A percentile compares a stretch with the other conserved stretches of the same genome.
Conservation (phyloP, 2,113 vertebrate species). For the Aix galericulata region DNA sequence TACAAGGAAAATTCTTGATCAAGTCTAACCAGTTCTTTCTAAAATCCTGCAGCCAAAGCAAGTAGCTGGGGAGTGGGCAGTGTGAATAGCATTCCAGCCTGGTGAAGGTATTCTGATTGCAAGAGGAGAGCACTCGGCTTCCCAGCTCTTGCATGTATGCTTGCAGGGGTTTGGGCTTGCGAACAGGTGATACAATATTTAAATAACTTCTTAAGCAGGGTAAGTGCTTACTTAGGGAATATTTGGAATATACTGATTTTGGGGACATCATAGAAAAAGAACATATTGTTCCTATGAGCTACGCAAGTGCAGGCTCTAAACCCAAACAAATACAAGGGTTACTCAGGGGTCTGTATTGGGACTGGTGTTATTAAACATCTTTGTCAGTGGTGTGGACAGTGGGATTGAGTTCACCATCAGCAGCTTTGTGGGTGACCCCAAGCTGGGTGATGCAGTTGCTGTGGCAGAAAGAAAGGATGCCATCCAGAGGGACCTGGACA, state of each 20-base stretch:
- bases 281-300: neutral
- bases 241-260: neutral
- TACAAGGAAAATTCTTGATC: neutral
- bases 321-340: neutral
- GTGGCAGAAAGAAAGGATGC: neutral
- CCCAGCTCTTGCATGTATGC: neutral
- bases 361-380: neutral
- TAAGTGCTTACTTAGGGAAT: neutral
- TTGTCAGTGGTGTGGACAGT: neutral
- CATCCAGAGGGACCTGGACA: neutral
- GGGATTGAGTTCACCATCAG: neutral
- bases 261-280: neutral
- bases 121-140: neutral
- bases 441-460: neutral
- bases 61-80: neutral
- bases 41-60: neutral
- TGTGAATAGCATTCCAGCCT: constrained; percentile 13
- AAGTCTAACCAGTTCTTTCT: neutral
- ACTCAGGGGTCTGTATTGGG: neutral
- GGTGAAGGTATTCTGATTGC: neutral
- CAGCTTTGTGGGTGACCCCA: neutral
- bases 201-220: neutral
- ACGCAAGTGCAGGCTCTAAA: neutral
- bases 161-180: neutral
- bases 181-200: neutral